Conservation (phyloP, 2,113 vertebrate genomes). For the Epinephelus lanceolatus region DNA sequence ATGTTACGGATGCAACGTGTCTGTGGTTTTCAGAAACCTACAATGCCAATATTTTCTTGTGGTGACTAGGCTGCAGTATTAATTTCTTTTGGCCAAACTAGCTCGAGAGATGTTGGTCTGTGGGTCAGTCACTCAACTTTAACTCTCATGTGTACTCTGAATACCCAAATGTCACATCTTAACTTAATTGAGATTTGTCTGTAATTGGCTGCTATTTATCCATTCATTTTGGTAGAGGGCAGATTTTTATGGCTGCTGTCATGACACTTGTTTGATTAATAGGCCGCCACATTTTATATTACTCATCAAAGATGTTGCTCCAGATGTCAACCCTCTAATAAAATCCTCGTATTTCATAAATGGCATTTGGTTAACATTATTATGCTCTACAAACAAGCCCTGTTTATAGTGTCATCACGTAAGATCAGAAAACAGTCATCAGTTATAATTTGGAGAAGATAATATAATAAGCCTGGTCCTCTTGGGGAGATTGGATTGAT, state of each 20-base stretch:
- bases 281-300: neutral
- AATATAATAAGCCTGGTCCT: conserved; percentile 15
- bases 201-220: neutral
- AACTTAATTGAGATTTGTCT: neutral
- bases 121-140: too few species aligned
- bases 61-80: neutral
- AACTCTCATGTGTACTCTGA: neutral
- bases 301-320: conserved; percentile 14
- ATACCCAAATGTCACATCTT: neutral
- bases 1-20: too few species aligned
- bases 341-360: conserved; percentile 9
- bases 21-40: too few species aligned
- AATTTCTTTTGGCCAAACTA: neutral
- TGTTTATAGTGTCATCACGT: conserved; percentile 9
- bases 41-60: too few species aligned
- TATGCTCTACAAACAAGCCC: conserved; percentile 5
- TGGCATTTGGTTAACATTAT: conserved; percentile 17
- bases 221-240: neutral
- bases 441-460: conserved; percentile 26
- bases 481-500: conserved; percentile 36
- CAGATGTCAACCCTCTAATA: conserved; percentile 14
- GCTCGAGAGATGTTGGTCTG: neutral
- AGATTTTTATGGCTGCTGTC: neutral
- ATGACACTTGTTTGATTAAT: conserved; percentile 7
- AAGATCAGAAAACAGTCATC: conserved; percentile 34